Base-by-base conservation (phyloP, 2,888 invertebrate genomes). In the Diadromus collaris region DNA sequence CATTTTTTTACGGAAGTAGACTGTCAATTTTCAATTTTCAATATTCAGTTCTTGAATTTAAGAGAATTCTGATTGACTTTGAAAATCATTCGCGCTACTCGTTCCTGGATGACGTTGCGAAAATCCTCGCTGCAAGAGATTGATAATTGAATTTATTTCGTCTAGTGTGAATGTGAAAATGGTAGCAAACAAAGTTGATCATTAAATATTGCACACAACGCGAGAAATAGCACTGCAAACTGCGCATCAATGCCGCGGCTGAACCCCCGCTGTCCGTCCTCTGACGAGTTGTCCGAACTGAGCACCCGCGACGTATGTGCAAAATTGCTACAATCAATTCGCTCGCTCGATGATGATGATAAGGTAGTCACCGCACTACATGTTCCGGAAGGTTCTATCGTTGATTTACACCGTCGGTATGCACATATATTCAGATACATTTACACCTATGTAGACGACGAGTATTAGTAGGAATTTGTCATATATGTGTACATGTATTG, bases 331-430 rank as follows among this genome's bases (percentile, higher is more conserved):
- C 64, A 63, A 73, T 65, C 72, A 64, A 72, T 75, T 71, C 34
- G 51, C 54, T 60, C 32, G 54, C 68, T 71, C 75, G 48, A 72
- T 58, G 56, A 76, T 58, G 56, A 76, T 76, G 71, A 79, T 76
- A 69, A 73, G 63, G 76, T 76, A 69, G n/a, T 27, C 51, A 24
- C 6, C 7, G n/a, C 27, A 7, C 68, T 29, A 16, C 65, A 73
- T 44, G 69, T 79, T 79, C 79, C 64, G 64, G 79, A 79, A 79
- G 46, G 48, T 75, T 69, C 71, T 16, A 58, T 21, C 69, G 58
- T 29, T 32, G 56, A 69, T 63, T 67, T 68, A 21, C 51, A 29
- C 16, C 9, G 29, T 21, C 5, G 21, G 29, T 54, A 46, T 16
- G 44, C 29, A 16, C 13, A 19, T 27, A 13, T 19, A 24, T 19